Evolutionary conservation across 2,888 invertebrate species (phyloP).

Genomic region (Stegana nigrithorax): DNA sequence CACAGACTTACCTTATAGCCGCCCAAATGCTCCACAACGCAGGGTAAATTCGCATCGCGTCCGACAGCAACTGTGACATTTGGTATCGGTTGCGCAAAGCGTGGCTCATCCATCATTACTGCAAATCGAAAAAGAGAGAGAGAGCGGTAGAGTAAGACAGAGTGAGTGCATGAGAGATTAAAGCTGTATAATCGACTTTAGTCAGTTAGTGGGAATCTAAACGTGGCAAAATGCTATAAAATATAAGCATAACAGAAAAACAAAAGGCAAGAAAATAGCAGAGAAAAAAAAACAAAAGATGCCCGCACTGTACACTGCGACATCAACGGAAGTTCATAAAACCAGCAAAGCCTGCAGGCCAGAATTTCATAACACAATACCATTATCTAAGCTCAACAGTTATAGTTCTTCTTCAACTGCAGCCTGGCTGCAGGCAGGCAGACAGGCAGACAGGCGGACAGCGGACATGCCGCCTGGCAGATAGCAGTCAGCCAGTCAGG

Average conservation of each 20-base stretch:
- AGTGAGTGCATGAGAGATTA: too few species aligned
- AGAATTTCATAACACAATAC: conserved; percentile 15
- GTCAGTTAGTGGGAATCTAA: too few species aligned
- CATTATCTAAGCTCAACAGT: conserved; percentile 31
- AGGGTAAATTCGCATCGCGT: conserved; percentile 88
- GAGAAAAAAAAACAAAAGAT: background rate
- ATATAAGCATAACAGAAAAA: conserved; percentile 48
- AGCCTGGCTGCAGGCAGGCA: too few species aligned
- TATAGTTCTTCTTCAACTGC: background rate
- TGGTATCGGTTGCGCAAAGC: conserved; percentile 90
- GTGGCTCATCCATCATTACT: conserved; percentile 88
- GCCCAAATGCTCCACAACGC: conserved; percentile 90
- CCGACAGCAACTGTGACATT: conserved; percentile 93
- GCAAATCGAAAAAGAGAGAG: conserved; percentile 60
- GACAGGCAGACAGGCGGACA: too few species aligned
- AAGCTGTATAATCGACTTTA: too few species aligned
- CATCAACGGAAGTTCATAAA: background rate
- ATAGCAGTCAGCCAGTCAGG: too few species aligned
- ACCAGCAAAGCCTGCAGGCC: background rate
- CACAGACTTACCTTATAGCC: conserved; percentile 80
- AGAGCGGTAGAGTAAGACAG: too few species aligned
- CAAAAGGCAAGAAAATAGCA: conserved; percentile 23
- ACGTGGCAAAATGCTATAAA: too few species aligned
- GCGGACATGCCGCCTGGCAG: too few species aligned
- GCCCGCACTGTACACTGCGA: background rate